Base-by-base conservation (phyloP, 2,113 vertebrate species). In the Hoplias malabaricus region DNA sequence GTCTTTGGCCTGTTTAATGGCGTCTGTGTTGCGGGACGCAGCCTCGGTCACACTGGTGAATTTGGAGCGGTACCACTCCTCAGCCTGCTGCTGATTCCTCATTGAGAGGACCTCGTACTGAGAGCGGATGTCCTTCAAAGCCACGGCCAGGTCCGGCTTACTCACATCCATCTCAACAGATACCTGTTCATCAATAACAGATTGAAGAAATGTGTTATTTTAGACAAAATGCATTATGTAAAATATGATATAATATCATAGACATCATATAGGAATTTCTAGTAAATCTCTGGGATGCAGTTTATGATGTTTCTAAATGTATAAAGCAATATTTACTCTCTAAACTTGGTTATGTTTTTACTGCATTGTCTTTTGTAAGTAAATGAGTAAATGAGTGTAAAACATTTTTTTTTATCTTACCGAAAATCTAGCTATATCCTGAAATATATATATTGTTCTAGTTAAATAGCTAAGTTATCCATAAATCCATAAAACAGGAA, bases 41-140 rank as follows among this genome's bases (percentile, higher is more conserved):
- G 85, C 88, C 83, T 93, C 91, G 0, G 84, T 90, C 81, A 94
- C 90, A 0, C 79, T 90, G 78, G 83, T 85, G 4, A 93, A 92
- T 84, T 94, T 94, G 83, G 93, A 93, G 66, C 85, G 92, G 87
- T 94, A 94, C 93, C 93, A 94, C 0, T 94, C 93, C 82, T 94
- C 93, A 0, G 91, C 89, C 67, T 92, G 91, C 75, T 83, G 86
- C 88, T 93, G 92, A 90, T 94, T 94, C 80, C 88, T 83, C 71
- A 91, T 84, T 0, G 93, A 94, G 21, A 94, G 89, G 77, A 61
- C 81, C 84, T 94, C 93, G 1, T 94, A 94, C 86, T 94, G 93
- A 36, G 78, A 85, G 62, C 93, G 87, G 86, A 94, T 94, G 87
- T 94, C 93, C 84, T 93, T 93, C 82, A 94, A 88, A 13, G 93